Evolutionary conservation across 2,113 vertebrate species (phyloP), one percentile per base, ranked within the genome.

Genomic region (Thamnophis sirtalis): DNA sequence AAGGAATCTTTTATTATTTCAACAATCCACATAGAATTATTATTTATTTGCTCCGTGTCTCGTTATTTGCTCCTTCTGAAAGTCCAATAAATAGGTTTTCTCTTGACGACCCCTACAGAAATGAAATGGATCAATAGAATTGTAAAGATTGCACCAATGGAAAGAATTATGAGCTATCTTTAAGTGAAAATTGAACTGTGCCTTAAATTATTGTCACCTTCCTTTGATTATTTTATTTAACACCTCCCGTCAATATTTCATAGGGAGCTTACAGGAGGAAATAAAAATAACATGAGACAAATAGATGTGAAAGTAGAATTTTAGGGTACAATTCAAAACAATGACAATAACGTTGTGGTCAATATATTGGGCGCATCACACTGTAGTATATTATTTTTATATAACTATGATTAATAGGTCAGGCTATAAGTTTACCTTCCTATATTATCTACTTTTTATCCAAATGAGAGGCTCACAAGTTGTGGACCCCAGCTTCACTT

Each of bases 171-270:
- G 96, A 95, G 95, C 93, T 96, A 92, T 97, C 97, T 97, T 96
- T 97, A 98, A 97, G 96, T 97, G 97, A 97, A 97, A 98, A 98
- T 97, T 97, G 97, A 98, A 97, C 96, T 96, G 96, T 94, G 95
- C 96, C 97, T 97, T 97, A 97, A 96, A 96, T 96, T 95, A 96
- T 95, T 85, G 55, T 94, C 86, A 95, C 96, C 94, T 96, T 93
- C 91, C 93, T 98, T 97, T 97, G 97, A 98, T 97, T 98, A 97
- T 97, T 97, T 98, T 98, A 97, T 97, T 97, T 98, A 98, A 97
- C 96, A 92, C 90, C 95, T 96, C 95, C 93, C 87, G 91, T 97
- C 97, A 92, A 95, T 98, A 96, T 97, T 97, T 97, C 96, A 96
- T 94, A 95, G 0, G 38, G 50, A 93, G 90, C 87, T 93, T 89